These are phyloP conservation scores for Tyrannus savana DNA, from an alignment of 2,113 vertebrate species.

Conservation along the genomic window DNA sequence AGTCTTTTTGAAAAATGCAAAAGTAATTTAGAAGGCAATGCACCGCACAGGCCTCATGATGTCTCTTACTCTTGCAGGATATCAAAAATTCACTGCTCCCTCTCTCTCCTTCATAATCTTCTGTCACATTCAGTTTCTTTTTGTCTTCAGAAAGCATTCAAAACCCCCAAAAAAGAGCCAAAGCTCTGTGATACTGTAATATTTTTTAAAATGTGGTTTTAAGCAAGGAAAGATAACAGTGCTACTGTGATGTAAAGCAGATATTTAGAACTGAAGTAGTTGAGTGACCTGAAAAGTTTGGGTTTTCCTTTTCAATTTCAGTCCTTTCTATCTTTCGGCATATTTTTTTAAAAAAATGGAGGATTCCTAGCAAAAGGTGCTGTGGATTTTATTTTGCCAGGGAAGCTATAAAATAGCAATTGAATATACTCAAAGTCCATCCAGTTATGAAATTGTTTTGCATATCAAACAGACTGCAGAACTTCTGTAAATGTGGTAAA, in stretches of 20 bases:
- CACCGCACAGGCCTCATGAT: neutral
- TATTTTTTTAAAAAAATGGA: neutral
- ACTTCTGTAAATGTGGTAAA: accelerated
- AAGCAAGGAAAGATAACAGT: neutral
- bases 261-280: neutral
- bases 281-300: neutral
- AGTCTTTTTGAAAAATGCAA: neutral
- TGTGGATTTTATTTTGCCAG: neutral
- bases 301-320: neutral
- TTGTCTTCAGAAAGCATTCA: neutral
- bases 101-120: neutral
- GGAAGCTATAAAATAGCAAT: neutral
- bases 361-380: neutral
- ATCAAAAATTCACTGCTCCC: neutral
- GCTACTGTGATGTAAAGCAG: neutral
- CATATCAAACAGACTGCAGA: neutral
- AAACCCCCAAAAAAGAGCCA: neutral
- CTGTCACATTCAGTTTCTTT: neutral
- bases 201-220: neutral
- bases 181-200: neutral
- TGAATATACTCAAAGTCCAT: neutral
- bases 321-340: neutral
- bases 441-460: neutral
- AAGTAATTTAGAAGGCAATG: neutral
- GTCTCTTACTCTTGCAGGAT: neutral